Conservation (phyloP, 2,888 invertebrate species). For the Cephalotes varians region DNA sequence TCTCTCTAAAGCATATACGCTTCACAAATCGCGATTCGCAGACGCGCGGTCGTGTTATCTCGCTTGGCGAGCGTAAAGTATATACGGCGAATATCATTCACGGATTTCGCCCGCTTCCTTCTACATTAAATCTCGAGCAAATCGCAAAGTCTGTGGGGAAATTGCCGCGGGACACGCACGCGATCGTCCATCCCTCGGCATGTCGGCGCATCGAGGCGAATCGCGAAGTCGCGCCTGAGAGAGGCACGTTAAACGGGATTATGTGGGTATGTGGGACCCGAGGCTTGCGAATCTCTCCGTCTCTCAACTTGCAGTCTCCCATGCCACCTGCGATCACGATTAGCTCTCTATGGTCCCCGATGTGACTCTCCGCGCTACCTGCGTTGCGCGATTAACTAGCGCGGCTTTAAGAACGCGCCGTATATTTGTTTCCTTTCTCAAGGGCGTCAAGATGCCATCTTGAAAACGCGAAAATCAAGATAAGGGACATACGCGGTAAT, state of each 20-base stretch:
- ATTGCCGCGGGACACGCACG: constrained; percentile 82
- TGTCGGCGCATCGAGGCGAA: constrained; percentile 32
- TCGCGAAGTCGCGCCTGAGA: constrained; percentile 39
- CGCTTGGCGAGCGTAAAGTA: constrained; percentile 58
- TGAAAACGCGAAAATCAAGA: constrained; percentile 6
- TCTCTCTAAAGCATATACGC: constrained; percentile 68
- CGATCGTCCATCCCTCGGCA: constrained; percentile 37
- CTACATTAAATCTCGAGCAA: constrained; percentile 80
- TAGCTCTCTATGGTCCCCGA: constrained; percentile 26
- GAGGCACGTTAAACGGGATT: constrained; percentile 13
- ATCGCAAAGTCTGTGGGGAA: constrained; percentile 77
- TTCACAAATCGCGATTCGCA: constrained; percentile 13
- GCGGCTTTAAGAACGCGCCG: background rate
- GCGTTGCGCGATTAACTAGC: constrained; percentile 25
- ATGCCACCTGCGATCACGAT: constrained; percentile 40
- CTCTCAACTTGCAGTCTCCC: constrained; percentile 24
- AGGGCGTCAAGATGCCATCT: background rate
- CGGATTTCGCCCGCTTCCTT: constrained; percentile 79
- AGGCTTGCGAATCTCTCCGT: constrained; percentile 24
- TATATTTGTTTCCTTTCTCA: constrained; percentile 17
- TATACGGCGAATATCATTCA: constrained; percentile 64
- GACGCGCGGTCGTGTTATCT: background rate
- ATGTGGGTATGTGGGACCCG: constrained; percentile 27
- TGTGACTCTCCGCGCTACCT: constrained; percentile 26
- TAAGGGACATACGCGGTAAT: background rate